Conservation (phyloP, 2,797 vertebrate genomes). For the Eutrigla gurnardus region DNA sequence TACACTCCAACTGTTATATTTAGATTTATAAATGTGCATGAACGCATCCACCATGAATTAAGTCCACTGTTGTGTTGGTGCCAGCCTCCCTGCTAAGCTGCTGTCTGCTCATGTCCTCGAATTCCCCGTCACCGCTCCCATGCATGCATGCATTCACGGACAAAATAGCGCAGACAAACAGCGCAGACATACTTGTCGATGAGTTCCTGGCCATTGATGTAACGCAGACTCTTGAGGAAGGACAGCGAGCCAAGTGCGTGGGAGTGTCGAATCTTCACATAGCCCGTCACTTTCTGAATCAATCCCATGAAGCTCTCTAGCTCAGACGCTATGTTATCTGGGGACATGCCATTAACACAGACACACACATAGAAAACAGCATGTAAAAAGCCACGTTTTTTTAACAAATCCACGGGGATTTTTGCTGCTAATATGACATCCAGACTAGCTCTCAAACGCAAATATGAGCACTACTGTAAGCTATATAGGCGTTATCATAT, state of each 20-base stretch:
- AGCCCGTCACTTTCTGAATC: slow-evolving; percentile 96
- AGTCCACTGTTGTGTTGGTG: slow-evolving; percentile 24
- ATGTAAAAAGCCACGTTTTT: slow-evolving; percentile 23
- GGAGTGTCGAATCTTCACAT: slow-evolving; percentile 96
- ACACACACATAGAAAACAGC: slow-evolving; percentile 37
- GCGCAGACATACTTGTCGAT: slow-evolving; percentile 87
- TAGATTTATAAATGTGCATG: slow-evolving; percentile 12
- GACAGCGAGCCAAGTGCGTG: slow-evolving; percentile 95
- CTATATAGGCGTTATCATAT: slow-evolving; percentile 41
- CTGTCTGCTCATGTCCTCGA: slow-evolving; percentile 29
- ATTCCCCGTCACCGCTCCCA: slow-evolving; percentile 17
- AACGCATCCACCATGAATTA: slow-evolving; percentile 12
- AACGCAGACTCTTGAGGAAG: slow-evolving; percentile 95
- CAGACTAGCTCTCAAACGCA: slow-evolving; percentile 26
- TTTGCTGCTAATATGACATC: slow-evolving; percentile 11
- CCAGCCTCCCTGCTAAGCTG: slow-evolving; percentile 31
- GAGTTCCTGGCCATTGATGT: slow-evolving; percentile 94
- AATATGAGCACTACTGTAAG: slow-evolving; percentile 13
- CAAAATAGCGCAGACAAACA: slow-evolving; percentile 35
- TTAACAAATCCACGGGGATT: slow-evolving; percentile 1
- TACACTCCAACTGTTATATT: slow-evolving; percentile 11
- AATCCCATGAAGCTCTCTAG: slow-evolving; percentile 98
- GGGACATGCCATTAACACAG: slow-evolving; percentile 43
- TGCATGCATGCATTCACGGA: slow-evolving; percentile 21
- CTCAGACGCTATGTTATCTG: slow-evolving; percentile 97